These are phyloP conservation scores for Podarcis muralis DNA, from an alignment of 2,113 vertebrate species.

Conservation along the genomic window DNA sequence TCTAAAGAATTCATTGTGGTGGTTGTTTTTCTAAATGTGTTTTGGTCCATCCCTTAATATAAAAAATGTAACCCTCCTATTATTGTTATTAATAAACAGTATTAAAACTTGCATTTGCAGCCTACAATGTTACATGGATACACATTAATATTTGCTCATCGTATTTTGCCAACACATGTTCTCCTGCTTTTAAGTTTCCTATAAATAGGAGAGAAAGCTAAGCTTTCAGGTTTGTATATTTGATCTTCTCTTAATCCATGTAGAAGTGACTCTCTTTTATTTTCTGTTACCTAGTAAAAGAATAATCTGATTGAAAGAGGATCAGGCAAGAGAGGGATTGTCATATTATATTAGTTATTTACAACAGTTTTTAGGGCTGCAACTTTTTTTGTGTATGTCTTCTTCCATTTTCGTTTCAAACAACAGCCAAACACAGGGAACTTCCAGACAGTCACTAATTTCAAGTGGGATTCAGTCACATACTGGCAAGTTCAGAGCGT, in stretches of 20 bases:
- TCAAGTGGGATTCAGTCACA: too few relatives aligned
- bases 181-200: conserved; percentile 20
- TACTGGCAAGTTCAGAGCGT: too few relatives aligned
- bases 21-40: background rate
- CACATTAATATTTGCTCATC: conserved; percentile 31
- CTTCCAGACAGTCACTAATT: too few relatives aligned
- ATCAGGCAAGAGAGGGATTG: background rate
- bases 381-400: background rate
- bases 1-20: background rate
- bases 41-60: background rate
- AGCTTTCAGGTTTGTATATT: conserved; percentile 35
- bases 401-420: background rate
- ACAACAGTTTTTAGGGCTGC: background rate
- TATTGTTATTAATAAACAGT: conserved; percentile 21
- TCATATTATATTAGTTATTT: background rate
- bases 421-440: background rate
- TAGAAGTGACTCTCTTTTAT: background rate
- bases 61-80: conserved; percentile 9
- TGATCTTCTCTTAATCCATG: background rate
- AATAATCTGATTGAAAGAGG: background rate
- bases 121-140: conserved; percentile 24
- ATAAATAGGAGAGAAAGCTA: conserved; percentile 48
- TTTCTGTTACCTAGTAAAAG: background rate
- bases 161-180: conserved; percentile 30
- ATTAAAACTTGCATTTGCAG: conserved; percentile 37